Base-by-base conservation (phyloP, 2,797 vertebrate genomes). In the Etheostoma nigrum region DNA sequence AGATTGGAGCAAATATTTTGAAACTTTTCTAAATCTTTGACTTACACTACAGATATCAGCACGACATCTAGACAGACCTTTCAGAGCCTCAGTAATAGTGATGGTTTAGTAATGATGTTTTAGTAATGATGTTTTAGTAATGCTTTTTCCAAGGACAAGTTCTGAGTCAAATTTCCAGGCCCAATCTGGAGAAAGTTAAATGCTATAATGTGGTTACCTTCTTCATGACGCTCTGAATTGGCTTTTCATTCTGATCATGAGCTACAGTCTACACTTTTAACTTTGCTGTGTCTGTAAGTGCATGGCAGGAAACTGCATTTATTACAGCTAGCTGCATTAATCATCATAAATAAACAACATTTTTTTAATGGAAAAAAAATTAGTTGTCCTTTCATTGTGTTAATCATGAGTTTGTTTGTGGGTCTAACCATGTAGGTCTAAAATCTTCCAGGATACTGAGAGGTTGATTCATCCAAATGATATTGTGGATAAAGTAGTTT, bases 391-490 rank as follows among this genome's bases (percentile, higher is more conserved):
- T 48, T 4, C 36, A 25, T 58, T 21, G 33, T 77, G 6, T 69
- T 74, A 33, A 66, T 16, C 9, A 16, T 40, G 52, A 19, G 18
- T 44, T 65, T 73, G 47, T 79, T 36, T 81, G 5, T 67, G 53
- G 40, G 7, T 74, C 16, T 71, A 45, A 69, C 45, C 23, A 40
- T 92, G 83, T 92, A 99, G 98, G 93, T 96, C 95, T 55, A 99
- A 99, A 94, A 99, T 99, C 82, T 97, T 95, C 87, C 98, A 99
- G 93, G 98, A 99, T 92, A 99, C 99, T 71, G 98, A 99, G 93
- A 96, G 98, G 78, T 91, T 99, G 81, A 99, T 99, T 92, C 96
- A 99, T 92, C 96, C 98, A 23, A 96, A 95, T 86, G 98, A 99
- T 80, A 96, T 98, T 68, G 91, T 99, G 90, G 98, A 99, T 91